Evolutionary conservation across 2,888 invertebrate genomes (phyloP).

Genomic region (Mesorhabditis sp.): DNA sequence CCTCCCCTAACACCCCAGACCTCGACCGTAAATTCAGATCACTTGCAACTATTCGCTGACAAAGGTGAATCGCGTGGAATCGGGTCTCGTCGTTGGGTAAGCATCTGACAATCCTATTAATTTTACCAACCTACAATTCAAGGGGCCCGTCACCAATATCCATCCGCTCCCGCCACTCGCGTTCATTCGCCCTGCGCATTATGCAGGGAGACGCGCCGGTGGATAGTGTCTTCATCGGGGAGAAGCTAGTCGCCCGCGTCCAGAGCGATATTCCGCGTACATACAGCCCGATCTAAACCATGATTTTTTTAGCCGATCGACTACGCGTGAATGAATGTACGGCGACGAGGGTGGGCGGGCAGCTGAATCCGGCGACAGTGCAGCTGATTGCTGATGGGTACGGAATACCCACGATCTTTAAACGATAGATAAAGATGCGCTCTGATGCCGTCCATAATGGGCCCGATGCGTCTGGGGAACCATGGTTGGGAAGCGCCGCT

Average conservation of each 20-base stretch:
- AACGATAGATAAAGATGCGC: slow-evolving; percentile 37
- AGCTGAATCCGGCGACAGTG: slow-evolving; percentile 38
- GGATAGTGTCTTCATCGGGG: slow-evolving; percentile 53
- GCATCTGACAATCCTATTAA: neutral
- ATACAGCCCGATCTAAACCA: neutral
- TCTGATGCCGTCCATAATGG: slow-evolving; percentile 51
- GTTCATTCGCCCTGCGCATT: slow-evolving; percentile 42
- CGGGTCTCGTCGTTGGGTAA: slow-evolving; percentile 52
- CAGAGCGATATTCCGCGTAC: slow-evolving; percentile 38
- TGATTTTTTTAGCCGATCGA: slow-evolving; percentile 27
- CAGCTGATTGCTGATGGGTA: slow-evolving; percentile 49
- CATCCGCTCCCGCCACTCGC: slow-evolving; percentile 15
- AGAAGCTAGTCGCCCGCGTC: slow-evolving; percentile 46
- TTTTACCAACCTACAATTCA: slow-evolving; percentile 11
- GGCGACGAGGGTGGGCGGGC: slow-evolving; percentile 52
- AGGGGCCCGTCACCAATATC: slow-evolving; percentile 49
- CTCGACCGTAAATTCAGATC: slow-evolving; percentile 17
- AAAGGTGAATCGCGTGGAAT: slow-evolving; percentile 26
- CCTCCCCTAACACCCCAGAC: neutral
- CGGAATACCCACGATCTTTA: neutral
- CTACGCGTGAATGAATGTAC: slow-evolving; percentile 52
- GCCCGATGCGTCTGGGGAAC: slow-evolving; percentile 35
- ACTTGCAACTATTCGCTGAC: slow-evolving; percentile 25
- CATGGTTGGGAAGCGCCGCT: slow-evolving; percentile 49
- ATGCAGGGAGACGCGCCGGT: slow-evolving; percentile 44